phyloP scores from a whole-genome alignment of 2,113 vertebrate species.

The Zosterops borbonicus region DNA sequence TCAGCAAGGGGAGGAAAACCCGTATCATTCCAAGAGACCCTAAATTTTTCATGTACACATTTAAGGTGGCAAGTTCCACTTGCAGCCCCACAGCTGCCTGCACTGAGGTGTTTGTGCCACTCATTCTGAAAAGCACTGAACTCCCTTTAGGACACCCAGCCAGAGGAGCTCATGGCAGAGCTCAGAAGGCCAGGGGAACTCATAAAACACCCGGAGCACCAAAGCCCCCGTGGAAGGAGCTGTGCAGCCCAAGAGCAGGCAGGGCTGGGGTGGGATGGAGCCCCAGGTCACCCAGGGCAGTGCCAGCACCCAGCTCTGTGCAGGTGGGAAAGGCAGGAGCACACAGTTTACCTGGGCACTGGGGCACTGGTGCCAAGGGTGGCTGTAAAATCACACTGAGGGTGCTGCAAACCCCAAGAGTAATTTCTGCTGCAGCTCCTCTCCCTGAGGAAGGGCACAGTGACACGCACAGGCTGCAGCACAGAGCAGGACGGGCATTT shows the following conservation, averaged over 20 bases:
- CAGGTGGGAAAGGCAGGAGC: not conserved
- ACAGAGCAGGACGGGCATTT: not conserved
- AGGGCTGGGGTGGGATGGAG: not conserved
- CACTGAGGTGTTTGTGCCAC: not conserved
- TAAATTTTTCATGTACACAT: not conserved
- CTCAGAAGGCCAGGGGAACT: not conserved
- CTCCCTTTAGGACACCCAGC: not conserved
- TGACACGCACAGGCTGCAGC: not conserved
- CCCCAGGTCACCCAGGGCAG: too few relatives aligned
- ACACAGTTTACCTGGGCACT: rapidly evolving
- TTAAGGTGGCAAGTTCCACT: not conserved
- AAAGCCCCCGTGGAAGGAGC: not conserved
- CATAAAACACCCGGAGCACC: rapidly evolving
- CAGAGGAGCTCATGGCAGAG: not conserved
- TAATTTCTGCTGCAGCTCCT: not conserved
- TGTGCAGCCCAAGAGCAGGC: not conserved
- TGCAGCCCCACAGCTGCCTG: not conserved
- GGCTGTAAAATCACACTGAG: not conserved
- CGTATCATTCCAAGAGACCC: not conserved
- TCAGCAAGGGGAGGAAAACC: not conserved
- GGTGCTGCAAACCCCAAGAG: not conserved
- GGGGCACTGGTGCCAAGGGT: rapidly evolving
- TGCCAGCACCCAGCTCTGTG: rapidly evolving
- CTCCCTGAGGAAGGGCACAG: not conserved
- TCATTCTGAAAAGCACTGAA: not conserved